Base-by-base conservation (phyloP, 2,113 vertebrate species). In the Microcebus tavaratra region DNA sequence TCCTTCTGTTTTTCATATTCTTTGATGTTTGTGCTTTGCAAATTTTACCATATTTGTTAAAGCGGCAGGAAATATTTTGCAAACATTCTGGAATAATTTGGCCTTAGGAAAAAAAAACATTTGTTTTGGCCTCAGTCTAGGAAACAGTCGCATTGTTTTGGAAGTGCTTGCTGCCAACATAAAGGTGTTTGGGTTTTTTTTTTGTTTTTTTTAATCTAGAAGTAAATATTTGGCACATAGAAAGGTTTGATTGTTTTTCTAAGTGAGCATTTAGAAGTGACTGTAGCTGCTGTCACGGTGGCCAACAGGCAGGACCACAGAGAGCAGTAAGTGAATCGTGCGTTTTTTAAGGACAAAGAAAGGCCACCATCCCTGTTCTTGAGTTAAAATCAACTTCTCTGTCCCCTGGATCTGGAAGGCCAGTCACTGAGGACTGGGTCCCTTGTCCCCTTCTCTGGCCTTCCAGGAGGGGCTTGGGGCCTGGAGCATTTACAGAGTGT, bases 141-240 rank as follows among this genome's bases (percentile, higher is more conserved):
- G n/a, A 83, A 92, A 90, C 36, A 55, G 83, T 63, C 78, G 72
- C 55, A 25, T 73, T 90, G 61, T 87, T 87, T 87, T 82, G 45
- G 31, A 96, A 78, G 48, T 5, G n/a, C 42, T 72, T 39, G 48
- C 73, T 96, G 96, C 95, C 93, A 94, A 91, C 61, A 94, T 48
- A 86, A 39, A 97, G 91, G 96, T 96, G 91, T 75, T 90, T 68
- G 88, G 39, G 25, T 3, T 68, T 88, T 57, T 57, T 48, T 88
- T 72, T 34, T 67, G n/a, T 25, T 36, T 59, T 79, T 67, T 39
- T 25, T 36, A 53, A 90, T 88, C 42, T 36, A 89, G 91, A 94
- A 85, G 92, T 91, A 97, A 97, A 97, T 96, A 96, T 97, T 93
- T 96, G 68, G 78, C 95, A 67, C 78, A 42, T 23, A 31, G 55